These are phyloP conservation scores for Apoda limacodes DNA, from an alignment of 2,888 invertebrate species.

Conservation along the genomic window DNA sequence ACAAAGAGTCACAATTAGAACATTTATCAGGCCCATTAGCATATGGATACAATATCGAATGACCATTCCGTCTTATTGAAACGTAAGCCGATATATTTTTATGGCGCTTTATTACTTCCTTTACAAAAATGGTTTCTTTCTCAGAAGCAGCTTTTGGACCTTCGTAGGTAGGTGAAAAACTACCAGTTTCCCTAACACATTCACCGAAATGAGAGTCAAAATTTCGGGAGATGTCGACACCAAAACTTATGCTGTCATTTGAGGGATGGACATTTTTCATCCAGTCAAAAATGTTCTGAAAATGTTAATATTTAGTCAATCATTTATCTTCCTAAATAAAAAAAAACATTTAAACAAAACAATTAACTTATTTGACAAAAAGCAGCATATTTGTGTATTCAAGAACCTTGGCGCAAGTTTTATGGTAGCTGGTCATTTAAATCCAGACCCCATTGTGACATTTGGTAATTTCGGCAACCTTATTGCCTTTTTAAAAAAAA, in stretches of 20 bases:
- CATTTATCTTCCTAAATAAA: too few species aligned
- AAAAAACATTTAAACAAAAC: too few species aligned
- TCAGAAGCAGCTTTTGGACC: constrained; percentile 73
- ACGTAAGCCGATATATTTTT: constrained; percentile 72
- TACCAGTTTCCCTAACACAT: constrained; percentile 27
- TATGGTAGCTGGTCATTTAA: too few species aligned
- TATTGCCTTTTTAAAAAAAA: too few species aligned
- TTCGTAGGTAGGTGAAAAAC: constrained; percentile 51
- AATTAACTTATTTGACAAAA: too few species aligned
- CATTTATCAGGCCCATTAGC: constrained; percentile 44
- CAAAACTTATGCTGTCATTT: constrained; percentile 27
- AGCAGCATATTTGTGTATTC: too few species aligned
- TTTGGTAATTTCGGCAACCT: too few species aligned
- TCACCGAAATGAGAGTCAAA: constrained; percentile 40
- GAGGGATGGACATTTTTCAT: constrained; percentile 36
- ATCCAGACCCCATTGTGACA: too few species aligned
- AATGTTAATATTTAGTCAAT: too few species aligned
- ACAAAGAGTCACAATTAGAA: constrained; percentile 16
- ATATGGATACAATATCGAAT: constrained; percentile 73
- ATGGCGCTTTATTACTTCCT: constrained; percentile 61
- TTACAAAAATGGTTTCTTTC: constrained; percentile 71
- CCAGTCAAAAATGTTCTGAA: constrained; percentile 30
- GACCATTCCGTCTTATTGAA: constrained; percentile 79
- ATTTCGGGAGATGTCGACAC: constrained; percentile 50
- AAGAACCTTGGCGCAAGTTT: too few species aligned